Percentiles rank a stretch among this genome's conserved stretches.
Conservation (phyloP, 2,888 invertebrate genomes). For the Leptinotarsa rubiginosa region DNA sequence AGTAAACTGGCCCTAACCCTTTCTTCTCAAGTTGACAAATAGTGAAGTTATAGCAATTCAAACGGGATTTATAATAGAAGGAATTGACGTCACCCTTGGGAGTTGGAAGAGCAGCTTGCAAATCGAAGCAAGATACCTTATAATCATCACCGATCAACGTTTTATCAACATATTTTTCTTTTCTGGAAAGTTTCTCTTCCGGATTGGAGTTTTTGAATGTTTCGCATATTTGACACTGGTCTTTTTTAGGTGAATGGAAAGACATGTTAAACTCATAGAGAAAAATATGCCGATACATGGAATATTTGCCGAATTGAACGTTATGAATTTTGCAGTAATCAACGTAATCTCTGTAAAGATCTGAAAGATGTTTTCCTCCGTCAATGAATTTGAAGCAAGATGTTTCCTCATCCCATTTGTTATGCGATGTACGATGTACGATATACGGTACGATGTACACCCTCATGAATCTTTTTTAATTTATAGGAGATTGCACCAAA, state of each 20-base stretch:
- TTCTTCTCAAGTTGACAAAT: slow-evolving; percentile 49
- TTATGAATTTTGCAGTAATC: slow-evolving; percentile 16
- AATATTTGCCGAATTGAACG: slow-evolving; percentile 12
- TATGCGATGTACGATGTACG: no score
- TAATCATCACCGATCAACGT: slow-evolving; percentile 13
- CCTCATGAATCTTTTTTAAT: no score
- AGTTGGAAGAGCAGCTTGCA: slow-evolving; percentile 46
- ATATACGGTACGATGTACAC: no score
- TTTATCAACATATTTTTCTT: slow-evolving; percentile 36
- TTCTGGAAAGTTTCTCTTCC: slow-evolving; percentile 31
- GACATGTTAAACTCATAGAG: slow-evolving; percentile 36
- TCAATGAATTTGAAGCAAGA: slow-evolving; percentile 30
- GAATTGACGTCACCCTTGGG: slow-evolving; percentile 45
- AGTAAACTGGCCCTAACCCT: slow-evolving; percentile 39
- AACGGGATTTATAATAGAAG: slow-evolving; percentile 50
- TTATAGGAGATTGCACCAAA: no score
- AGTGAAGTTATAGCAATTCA: slow-evolving; percentile 54
- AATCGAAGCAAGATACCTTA: slow-evolving; percentile 40
- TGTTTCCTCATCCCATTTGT: slow-evolving; percentile 29
- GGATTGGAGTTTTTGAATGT: slow-evolving; percentile 33
- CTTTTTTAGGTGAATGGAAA: slow-evolving; percentile 39
- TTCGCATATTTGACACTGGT: slow-evolving; percentile 31
- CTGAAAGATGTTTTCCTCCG: slow-evolving; percentile 35
- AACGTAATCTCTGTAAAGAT: slow-evolving; percentile 35
- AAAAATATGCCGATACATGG: slow-evolving; percentile 29